A percentile compares a stretch with the other conserved stretches of the same genome.
Conservation (phyloP, 2,888 invertebrate species). For the Pseudanteris insignis region DNA sequence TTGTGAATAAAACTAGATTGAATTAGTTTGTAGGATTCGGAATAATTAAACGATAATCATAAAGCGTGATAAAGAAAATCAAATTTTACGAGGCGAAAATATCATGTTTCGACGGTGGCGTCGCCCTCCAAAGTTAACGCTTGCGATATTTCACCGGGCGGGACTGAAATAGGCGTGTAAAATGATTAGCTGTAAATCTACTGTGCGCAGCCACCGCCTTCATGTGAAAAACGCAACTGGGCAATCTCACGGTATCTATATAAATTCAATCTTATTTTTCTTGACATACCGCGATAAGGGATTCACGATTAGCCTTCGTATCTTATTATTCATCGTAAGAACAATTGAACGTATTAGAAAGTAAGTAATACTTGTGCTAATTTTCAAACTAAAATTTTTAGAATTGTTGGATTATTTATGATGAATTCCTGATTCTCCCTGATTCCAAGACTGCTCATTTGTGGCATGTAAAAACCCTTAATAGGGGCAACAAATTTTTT, state of each 20-base stretch:
- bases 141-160: constrained; percentile 54
- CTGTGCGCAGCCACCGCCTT: constrained; percentile 54
- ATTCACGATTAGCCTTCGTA: too few species aligned
- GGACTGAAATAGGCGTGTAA: constrained; percentile 61
- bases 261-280: constrained; percentile 49
- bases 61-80: constrained; percentile 37
- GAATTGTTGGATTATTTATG: too few species aligned
- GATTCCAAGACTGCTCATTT: too few species aligned
- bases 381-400: too few species aligned
- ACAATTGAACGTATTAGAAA: too few species aligned
- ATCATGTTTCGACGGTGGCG: constrained; percentile 43
- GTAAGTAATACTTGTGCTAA: too few species aligned
- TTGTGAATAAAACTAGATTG: too few species aligned
- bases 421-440: too few species aligned
- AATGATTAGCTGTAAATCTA: constrained; percentile 66
- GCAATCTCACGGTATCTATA: constrained; percentile 56
- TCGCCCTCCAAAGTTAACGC: constrained; percentile 44
- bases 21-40: constrained; percentile 12
- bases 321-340: too few species aligned
- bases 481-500: too few species aligned
- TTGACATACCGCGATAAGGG: constrained; percentile 1
- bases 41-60: constrained; percentile 34
- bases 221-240: constrained; percentile 56
- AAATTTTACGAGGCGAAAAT: constrained; percentile 34
- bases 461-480: too few species aligned